Conservation (phyloP, 2,797 vertebrate genomes). For the Leptoclinus maculatus region DNA sequence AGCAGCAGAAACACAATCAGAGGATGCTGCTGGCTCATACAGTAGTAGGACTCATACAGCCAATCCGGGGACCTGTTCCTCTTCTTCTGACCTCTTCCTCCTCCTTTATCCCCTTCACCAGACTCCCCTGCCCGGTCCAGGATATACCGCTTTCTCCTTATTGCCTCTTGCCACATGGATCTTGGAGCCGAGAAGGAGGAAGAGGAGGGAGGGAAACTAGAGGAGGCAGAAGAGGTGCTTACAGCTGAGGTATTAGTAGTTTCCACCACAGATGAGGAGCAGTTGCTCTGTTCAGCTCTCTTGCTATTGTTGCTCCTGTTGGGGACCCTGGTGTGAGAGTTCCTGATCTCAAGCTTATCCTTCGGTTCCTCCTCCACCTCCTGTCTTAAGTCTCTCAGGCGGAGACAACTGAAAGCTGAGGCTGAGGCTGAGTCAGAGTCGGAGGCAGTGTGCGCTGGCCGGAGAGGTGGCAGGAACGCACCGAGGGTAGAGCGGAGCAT, state of each 20-base stretch:
- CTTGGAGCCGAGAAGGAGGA: constrained; percentile 72
- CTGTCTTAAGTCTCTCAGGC: constrained; percentile 77
- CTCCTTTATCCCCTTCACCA: constrained; percentile 67
- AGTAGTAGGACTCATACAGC: constrained; percentile 93
- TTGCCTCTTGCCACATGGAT: constrained; percentile 90
- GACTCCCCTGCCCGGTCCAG: constrained; percentile 71
- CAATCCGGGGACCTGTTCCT: constrained; percentile 89
- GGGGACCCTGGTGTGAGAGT: constrained; percentile 59
- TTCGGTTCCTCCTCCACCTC: constrained; percentile 61
- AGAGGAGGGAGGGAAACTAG: constrained; percentile 62
- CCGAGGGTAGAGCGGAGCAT: constrained; percentile 81
- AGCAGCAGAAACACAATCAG: constrained; percentile 97
- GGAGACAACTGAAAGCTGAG: constrained; percentile 71
- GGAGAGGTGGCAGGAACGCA: constrained; percentile 77
- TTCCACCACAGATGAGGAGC: constrained; percentile 71
- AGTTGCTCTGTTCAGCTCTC: constrained; percentile 61
- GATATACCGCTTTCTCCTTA: constrained; percentile 81
- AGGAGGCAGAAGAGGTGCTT: constrained; percentile 53
- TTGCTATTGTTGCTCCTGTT: constrained; percentile 65
- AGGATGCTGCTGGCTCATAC: constrained; percentile 99
- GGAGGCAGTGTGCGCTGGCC: constrained; percentile 69
- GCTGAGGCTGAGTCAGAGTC: constrained; percentile 73
- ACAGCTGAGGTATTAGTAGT: constrained; percentile 66
- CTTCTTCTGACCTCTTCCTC: constrained; percentile 58
- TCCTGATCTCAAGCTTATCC: constrained; percentile 67